Conservation (phyloP, 1,140 invertebrate genomes). For the Andrena cerasifolii region DNA sequence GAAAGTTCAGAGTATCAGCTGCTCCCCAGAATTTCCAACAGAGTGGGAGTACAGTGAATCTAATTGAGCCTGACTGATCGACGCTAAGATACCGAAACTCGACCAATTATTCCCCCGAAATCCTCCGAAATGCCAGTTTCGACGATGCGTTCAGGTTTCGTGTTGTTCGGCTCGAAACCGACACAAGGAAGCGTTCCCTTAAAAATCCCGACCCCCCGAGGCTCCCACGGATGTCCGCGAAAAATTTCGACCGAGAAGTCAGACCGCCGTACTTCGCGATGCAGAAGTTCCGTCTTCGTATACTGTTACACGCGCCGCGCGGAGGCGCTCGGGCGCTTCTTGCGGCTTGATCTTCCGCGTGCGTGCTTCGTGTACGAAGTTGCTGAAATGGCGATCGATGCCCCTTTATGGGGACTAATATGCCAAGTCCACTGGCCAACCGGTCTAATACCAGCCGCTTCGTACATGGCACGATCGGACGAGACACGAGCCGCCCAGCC, state of each 20-base stretch:
- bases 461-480: slow-evolving; percentile 26
- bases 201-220: background rate
- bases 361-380: slow-evolving; percentile 64
- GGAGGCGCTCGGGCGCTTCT: slow-evolving; percentile 39
- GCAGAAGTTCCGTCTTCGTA: slow-evolving; percentile 21
- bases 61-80: background rate
- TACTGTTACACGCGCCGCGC: slow-evolving; percentile 29
- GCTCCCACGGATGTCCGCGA: background rate
- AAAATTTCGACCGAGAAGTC: slow-evolving; percentile 9
- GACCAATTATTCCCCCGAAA: too few relatives aligned
- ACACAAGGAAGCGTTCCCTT: background rate
- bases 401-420: slow-evolving; percentile 62
- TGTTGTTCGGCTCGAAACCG: background rate
- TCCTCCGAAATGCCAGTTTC: too few relatives aligned
- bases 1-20: too few relatives aligned
- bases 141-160: too few relatives aligned
- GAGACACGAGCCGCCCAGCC: background rate
- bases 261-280: slow-evolving; percentile 10
- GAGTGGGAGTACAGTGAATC: background rate
- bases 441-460: slow-evolving; percentile 24
- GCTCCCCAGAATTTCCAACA: too few relatives aligned
- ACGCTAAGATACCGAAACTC: background rate
- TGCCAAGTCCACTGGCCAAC: slow-evolving; percentile 46
- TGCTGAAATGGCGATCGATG: slow-evolving; percentile 57
- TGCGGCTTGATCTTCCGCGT: slow-evolving; percentile 63